Evolutionary conservation across 2,113 vertebrate species (phyloP), one percentile per base, ranked within the genome.

Genomic region (Argyrosomus japonicus): DNA sequence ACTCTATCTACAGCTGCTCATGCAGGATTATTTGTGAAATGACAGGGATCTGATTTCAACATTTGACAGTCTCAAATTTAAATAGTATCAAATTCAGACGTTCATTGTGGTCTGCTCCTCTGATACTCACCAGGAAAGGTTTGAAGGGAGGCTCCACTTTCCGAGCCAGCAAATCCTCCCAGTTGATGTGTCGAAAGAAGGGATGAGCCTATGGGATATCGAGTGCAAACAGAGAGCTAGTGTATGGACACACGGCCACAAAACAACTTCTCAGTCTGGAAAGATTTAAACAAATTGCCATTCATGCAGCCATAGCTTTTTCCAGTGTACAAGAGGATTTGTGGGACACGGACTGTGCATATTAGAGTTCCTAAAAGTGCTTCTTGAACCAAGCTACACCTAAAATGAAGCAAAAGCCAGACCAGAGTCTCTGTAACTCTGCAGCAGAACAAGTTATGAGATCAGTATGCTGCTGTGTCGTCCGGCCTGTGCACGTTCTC

Each of bases 101-200:
- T 29, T 23, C 4, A 27, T 53, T 13, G 57, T 12, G 29, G 36
- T 27, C 12, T 13, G 17, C 56, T 72, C 11, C 47, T 50, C 63
- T 3, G 47, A 17, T 50, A 88, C 96, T 85, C 94, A 99, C 98
- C 95, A 99, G 94, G 79, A 98, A 96, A 70, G 98, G 98, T 89
- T 98, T 99, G 93, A 99, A 99, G 17, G 98, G 98, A 87, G 98
- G 98, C 86, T 99, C 98, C 91, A 99, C 97, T 92, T 98, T 99
- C 72, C 98, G 96, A 62, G 97, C 97, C 70, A 99, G 93, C 80
- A 99, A 93, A 87, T 99, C 98, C 77, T 99, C 98, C 98, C 98
- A 99, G 94, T 97, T 98, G 93, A 98, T 99, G 86, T 97, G 97
- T 94, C 98, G 96, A 93, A 99, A 99, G 94, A 99, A 99, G 0